Percentiles rank a stretch among this genome's conserved stretches.
Evolutionary conservation across 2,888 invertebrate genomes (phyloP).

Genomic region (Cantharis flavilabris): DNA sequence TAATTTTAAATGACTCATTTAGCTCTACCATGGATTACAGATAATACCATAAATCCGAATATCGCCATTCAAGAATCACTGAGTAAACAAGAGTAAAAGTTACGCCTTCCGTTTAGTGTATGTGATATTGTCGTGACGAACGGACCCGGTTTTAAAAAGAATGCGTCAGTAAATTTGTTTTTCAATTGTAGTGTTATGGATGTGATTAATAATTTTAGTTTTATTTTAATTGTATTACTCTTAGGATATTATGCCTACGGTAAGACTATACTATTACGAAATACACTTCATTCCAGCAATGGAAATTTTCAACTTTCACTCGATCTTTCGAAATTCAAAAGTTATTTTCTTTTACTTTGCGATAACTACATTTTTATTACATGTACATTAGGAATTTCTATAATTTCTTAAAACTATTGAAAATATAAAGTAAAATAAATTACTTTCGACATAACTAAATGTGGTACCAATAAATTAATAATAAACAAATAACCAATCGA

Average conservation of each 20-base stretch:
- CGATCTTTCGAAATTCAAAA: not conserved
- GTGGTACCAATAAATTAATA: not conserved
- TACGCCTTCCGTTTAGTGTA: constrained; percentile 11
- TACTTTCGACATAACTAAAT: not conserved
- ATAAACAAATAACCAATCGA: not conserved
- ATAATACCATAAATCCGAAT: not conserved
- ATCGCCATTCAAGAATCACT: not conserved
- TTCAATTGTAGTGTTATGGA: constrained; percentile 9
- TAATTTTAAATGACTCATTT: not conserved
- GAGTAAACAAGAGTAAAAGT: constrained; percentile 15
- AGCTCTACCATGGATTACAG: not conserved
- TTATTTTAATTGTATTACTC: not conserved
- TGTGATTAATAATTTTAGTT: not conserved
- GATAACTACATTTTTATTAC: not conserved
- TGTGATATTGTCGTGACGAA: not conserved
- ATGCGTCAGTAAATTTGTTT: constrained; percentile 1
- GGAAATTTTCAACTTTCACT: not conserved
- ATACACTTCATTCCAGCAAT: not conserved
- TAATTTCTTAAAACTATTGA: not conserved
- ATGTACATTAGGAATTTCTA: not conserved
- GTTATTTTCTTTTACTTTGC: not conserved
- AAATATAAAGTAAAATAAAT: not conserved
- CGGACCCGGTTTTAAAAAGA: not conserved
- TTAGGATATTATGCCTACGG: constrained; percentile 5
- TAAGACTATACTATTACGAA: not conserved